Base-by-base conservation (phyloP, 2,888 invertebrate genomes). In the Pristionchus mayeri region DNA sequence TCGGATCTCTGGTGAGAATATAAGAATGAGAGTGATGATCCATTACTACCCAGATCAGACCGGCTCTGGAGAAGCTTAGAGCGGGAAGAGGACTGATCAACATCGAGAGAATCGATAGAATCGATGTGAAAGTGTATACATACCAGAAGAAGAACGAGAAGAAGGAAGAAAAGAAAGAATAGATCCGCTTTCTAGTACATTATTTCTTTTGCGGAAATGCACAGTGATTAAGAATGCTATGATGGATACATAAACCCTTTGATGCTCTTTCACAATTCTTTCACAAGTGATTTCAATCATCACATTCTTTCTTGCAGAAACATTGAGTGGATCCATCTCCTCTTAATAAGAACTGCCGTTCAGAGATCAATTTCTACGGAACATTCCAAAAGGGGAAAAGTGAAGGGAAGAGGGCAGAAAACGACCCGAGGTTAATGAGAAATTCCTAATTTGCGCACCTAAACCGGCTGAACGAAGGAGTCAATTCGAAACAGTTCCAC, bases 381-480 rank as follows among this genome's bases (percentile, higher is more conserved):
- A 44, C n/a, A n/a, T n/a, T n/a, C n/a, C n/a, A 76, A 27, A 78
- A 11, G 34, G 52, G 30, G 21, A 54, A 78, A 78, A 78, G 52
- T 50, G 52, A 50, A 52, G 52, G 76, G 78, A 78, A 78, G 30
- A 9, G 18, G 52, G 52, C 52, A 78, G 52, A 52, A 78, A 54
- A 78, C 30, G 78, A 50, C 52, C 52, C 27, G 78, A 76, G 52
- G 52, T 78, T 78, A 52, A 78, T 78, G 30, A 78, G 78, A 52
- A 78, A 78, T 34, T 50, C 30, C 52, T 52, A 52, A 78, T 52
- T 78, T 50, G 27, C 50, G 16, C 50, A 34, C 44, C 27, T 76
- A 27, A 75, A 50, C 44, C 76, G 76, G 48, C 50, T 13, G 18
- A 76, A 44, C n/a, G 24, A n/a, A n/a, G n/a, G n/a, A 48, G 11